phyloP scores from a whole-genome alignment of 1,140 invertebrate genomes.

The Zaprionus ornatus region DNA sequence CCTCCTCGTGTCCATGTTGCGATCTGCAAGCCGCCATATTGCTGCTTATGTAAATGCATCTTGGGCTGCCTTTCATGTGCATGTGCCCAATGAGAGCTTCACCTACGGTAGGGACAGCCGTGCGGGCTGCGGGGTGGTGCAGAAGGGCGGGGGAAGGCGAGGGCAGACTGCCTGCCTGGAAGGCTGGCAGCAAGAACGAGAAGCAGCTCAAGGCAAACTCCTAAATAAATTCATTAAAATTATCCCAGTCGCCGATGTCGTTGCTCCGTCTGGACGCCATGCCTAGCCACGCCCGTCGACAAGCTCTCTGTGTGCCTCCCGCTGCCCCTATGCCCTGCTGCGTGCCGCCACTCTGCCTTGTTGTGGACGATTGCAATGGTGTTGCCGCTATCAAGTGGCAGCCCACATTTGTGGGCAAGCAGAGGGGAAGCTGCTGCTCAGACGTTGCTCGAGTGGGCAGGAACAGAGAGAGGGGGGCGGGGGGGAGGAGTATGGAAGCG shows the following conservation, averaged over 20 bases:
- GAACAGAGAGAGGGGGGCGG: not conserved
- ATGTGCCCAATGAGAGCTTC: slow-evolving; percentile 32
- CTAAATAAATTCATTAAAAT: slow-evolving; percentile 83
- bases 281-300: not conserved
- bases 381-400: slow-evolving; percentile 79
- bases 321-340: not conserved
- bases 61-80: slow-evolving; percentile 17
- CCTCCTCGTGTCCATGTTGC: slow-evolving; percentile 17
- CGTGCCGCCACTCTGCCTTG: slow-evolving; percentile 3
- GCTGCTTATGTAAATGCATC: slow-evolving; percentile 53
- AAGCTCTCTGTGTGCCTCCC: slow-evolving; percentile 3
- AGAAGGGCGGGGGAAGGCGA: not conserved
- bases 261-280: slow-evolving; percentile 43
- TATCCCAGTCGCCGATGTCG: slow-evolving; percentile 61
- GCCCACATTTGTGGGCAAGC: slow-evolving; percentile 71
- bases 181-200: slow-evolving; percentile 29
- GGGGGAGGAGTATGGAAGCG: not conserved
- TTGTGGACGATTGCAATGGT: slow-evolving; percentile 7
- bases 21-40: slow-evolving; percentile 55
- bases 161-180: slow-evolving; percentile 2
- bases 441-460: not conserved
- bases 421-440: slow-evolving; percentile 19
- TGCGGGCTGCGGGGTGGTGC: not conserved
- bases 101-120: slow-evolving; percentile 3
- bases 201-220: slow-evolving; percentile 58